Evolutionary conservation across 2,888 invertebrate species (phyloP).

Genomic region (Pyrrhosoma nymphula): DNA sequence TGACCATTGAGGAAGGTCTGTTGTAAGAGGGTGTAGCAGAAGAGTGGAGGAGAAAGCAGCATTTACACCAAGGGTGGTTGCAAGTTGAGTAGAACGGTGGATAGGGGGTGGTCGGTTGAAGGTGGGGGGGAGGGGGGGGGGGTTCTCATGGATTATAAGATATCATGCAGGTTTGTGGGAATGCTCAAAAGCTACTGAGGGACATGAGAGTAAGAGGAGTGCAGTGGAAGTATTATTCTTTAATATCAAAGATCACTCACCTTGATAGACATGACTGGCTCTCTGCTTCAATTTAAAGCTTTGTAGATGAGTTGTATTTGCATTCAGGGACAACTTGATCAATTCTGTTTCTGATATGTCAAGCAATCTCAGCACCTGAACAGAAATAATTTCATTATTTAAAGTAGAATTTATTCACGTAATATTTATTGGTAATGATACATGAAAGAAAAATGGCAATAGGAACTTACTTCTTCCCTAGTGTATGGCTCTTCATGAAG

Average conservation of each 20-base stretch:
- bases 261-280: slow-evolving; percentile 92
- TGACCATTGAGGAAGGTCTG: too few species aligned
- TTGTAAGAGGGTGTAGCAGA: too few species aligned
- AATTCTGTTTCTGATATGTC: slow-evolving; percentile 83
- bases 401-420: background rate
- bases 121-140: too few species aligned
- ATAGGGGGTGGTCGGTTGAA: too few species aligned
- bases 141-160: too few species aligned
- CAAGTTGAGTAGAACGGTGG: too few species aligned
- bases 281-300: slow-evolving; percentile 90
- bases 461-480: slow-evolving; percentile 83
- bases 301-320: slow-evolving; percentile 82
- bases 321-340: slow-evolving; percentile 83
- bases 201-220: too few species aligned
- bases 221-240: too few species aligned
- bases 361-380: slow-evolving; percentile 79
- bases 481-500: slow-evolving; percentile 85
- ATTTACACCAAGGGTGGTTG: too few species aligned
- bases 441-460: background rate
- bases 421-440: background rate
- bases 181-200: too few species aligned
- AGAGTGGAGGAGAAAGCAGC: too few species aligned
- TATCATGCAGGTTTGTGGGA: too few species aligned
- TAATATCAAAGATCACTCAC: slow-evolving; percentile 76
- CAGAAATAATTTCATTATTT: slow-evolving; percentile 47